Base-by-base conservation (phyloP, 2,113 vertebrate genomes). In the Gymnogyps californianus region DNA sequence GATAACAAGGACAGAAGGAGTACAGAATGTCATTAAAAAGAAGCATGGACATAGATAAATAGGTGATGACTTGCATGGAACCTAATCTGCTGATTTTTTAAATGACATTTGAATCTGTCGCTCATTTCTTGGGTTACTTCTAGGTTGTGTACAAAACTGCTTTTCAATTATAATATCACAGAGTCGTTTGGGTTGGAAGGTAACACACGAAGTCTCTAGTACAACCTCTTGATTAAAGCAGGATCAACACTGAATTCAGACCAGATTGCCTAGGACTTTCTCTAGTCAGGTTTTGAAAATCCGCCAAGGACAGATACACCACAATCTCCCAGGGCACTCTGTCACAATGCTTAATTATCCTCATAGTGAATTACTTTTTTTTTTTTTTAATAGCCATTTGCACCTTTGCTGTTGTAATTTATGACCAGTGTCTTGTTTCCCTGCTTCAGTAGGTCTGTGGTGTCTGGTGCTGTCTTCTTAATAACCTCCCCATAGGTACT, bases 401-500 rank as follows among this genome's bases (percentile, higher is more conserved):
- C 16, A 66, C 8, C 14, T 75, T 90, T 75, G 7, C 25, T 92
- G 9, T 31, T 85, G 21, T 18, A 66, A 76, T 92, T 85, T 85
- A 79, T 64, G 44, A 79, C 6, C 28, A 59, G 3, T 14, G 18
- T 26, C n/a, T 34, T 84, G 6, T 80, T 86, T 80, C 8, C 29
- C 21, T 76, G 11, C 12, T 74, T 78, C 64, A 70, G 9, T 18
- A 78, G 12, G 2, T 46, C 12, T 83, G 8, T 40, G 16, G 28
- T 38, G 44, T 78, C 18, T 75, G 12, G 14, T 71, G 26, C 21
- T 58, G 22, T 44, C 32, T 90, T 90, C 58, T 58, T 74, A 49
- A 62, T 36, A 49, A 49, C 3, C 28, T 54, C 19, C 15, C 7
- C 11, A 40, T 42, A 66, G 0, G 0, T 36, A 58, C 11, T 13